phyloP scores from a whole-genome alignment of 1,140 invertebrate genomes.

The Drosophila leontia region DNA sequence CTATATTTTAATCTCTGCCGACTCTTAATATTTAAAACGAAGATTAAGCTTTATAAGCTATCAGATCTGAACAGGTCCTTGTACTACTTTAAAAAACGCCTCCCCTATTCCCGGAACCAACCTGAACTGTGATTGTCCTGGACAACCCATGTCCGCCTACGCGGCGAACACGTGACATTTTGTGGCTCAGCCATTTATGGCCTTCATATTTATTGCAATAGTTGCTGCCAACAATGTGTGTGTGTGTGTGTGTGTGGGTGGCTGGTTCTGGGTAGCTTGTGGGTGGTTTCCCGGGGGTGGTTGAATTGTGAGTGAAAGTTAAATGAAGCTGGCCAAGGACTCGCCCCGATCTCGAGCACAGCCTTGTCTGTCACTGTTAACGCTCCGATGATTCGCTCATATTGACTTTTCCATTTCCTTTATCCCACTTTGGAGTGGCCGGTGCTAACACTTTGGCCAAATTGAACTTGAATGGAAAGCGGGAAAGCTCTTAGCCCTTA shows the following conservation, averaged over 20 bases:
- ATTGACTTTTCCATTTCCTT: slow-evolving; percentile 52
- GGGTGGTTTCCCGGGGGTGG: slow-evolving; percentile 5
- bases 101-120: slow-evolving; percentile 15
- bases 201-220: slow-evolving; percentile 75
- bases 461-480: slow-evolving; percentile 30
- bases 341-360: slow-evolving; percentile 21
- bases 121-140: slow-evolving; percentile 48
- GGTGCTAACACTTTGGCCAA: slow-evolving; percentile 33
- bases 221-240: slow-evolving; percentile 57
- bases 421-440: slow-evolving; percentile 21
- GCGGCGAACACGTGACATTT: slow-evolving; percentile 60
- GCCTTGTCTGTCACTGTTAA: slow-evolving; percentile 62
- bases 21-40: not conserved
- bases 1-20: not conserved
- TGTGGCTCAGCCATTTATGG: slow-evolving; percentile 52
- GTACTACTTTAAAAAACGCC: slow-evolving; percentile 5
- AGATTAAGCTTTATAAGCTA: not conserved
- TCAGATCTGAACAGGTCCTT: not conserved
- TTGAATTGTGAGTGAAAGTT: slow-evolving; percentile 36
- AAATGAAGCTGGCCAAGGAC: slow-evolving; percentile 52
- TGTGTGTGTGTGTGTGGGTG: slow-evolving; percentile 1
- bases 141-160: slow-evolving; percentile 22
- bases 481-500: not conserved
- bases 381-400: slow-evolving; percentile 49
- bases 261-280: not conserved